phyloP scores from a whole-genome alignment of 1,140 invertebrate genomes.

The Sycophila sp. region DNA sequence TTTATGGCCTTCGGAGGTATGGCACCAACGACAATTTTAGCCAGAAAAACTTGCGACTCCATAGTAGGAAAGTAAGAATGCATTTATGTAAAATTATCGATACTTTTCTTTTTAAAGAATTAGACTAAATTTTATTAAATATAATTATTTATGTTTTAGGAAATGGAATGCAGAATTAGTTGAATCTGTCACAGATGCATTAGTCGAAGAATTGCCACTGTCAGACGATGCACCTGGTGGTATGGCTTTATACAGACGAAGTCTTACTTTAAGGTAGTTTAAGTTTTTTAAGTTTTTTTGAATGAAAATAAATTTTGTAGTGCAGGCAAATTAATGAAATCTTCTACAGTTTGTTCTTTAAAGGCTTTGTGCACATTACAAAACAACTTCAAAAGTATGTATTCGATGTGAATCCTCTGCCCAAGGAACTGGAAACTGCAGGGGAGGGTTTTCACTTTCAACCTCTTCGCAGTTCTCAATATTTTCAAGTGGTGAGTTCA shows the following conservation, averaged over 20 bases:
- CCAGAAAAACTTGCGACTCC: constrained; percentile 73
- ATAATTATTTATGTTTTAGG: constrained; percentile 52
- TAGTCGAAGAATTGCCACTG: constrained; percentile 83
- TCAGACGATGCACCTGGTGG: constrained; percentile 84
- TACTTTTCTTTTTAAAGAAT: constrained; percentile 13
- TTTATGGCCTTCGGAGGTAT: constrained; percentile 88
- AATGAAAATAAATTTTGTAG: background rate
- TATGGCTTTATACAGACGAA: constrained; percentile 82
- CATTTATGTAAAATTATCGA: constrained; percentile 24
- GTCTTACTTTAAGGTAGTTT: constrained; percentile 75
- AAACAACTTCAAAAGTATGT: constrained; percentile 65
- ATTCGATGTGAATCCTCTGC: constrained; percentile 55
- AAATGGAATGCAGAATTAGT: constrained; percentile 79
- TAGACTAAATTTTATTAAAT: too few relatives aligned
- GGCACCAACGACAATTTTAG: constrained; percentile 86
- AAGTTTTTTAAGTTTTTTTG: constrained; percentile 21
- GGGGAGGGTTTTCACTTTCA: constrained; percentile 72
- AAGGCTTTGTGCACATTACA: constrained; percentile 80
- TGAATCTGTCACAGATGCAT: constrained; percentile 69
- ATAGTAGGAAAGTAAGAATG: constrained; percentile 70
- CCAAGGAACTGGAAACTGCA: constrained; percentile 64
- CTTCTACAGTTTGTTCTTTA: constrained; percentile 82
- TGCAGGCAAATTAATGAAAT: constrained; percentile 40
- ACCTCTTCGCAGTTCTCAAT: constrained; percentile 77
- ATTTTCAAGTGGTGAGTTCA: constrained; percentile 71